Evolutionary conservation across 2,113 vertebrate genomes (phyloP), one percentile per base, ranked within the genome.

Genomic region (Loxodonta africana): DNA sequence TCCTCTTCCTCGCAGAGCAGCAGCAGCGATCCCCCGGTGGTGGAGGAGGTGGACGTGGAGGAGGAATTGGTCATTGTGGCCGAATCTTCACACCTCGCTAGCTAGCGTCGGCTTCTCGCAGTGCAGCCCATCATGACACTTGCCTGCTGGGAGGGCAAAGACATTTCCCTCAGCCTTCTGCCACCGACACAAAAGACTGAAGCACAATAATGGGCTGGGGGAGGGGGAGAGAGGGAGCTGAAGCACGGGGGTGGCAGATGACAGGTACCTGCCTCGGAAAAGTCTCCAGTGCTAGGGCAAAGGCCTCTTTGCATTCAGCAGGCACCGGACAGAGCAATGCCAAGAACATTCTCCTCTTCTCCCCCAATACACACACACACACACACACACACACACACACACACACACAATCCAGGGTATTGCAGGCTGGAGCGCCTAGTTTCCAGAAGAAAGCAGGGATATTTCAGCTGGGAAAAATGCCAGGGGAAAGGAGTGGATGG

Each of bases 11-110:
- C 98, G 94, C 99, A 99, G 95, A 98, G 98, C 97, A 98, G 96
- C 95, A 99, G 97, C 86, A 98, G 98, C 8, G 98, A 98, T 37
- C 98, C 98, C 33, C 97, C 97, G 87, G 98, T 98, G 96, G 98
- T 98, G 97, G 98, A 83, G 95, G 98, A 98, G 96, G 98, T 97
- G 96, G 97, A 94, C 83, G 98, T 96, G 95, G 99, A 98, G 82
- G 98, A 97, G 30, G 98, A 95, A 98, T 99, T 99, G 98, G 97
- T 98, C 99, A 99, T 99, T 93, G 98, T 98, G 98, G 86, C 97
- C 94, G 84, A 57, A 95, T 87, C 98, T 96, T 97, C 97, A 74
- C 98, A 80, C 97, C 95, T 96, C 69, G 74, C 78, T 30, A 77
- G 92, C 98, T 97, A 98, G 95, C 98, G 95, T 91, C 86, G 97